Evolutionary conservation across 2,113 vertebrate genomes (phyloP).

Genomic region (Bagarius yarrelli): DNA sequence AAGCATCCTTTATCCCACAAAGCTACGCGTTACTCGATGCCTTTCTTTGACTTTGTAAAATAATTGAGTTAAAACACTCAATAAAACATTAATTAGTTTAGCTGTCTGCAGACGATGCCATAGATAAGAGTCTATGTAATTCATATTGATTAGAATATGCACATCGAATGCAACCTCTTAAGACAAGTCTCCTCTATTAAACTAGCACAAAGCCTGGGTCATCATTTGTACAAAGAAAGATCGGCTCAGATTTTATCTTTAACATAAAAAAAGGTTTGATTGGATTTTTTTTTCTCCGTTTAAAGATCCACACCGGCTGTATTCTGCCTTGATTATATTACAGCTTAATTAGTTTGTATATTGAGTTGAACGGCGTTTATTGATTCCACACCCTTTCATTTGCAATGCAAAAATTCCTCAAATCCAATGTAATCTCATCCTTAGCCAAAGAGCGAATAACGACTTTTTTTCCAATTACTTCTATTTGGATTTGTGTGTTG

Average conservation of each 20-base stretch:
- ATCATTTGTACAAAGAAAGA: conserved; percentile 79
- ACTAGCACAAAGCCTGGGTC: conserved; percentile 78
- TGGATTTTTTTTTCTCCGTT: conserved; percentile 71
- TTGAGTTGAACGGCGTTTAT: conserved; percentile 80
- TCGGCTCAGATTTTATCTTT: conserved; percentile 81
- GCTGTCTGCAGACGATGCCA: conserved; percentile 79
- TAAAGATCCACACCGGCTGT: conserved; percentile 73
- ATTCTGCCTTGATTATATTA: conserved; percentile 81
- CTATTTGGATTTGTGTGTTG: conserved; percentile 17
- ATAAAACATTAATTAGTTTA: conserved; percentile 84
- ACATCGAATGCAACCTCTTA: conserved; percentile 79
- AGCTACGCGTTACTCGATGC: conserved; percentile 74
- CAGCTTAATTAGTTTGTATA: conserved; percentile 83
- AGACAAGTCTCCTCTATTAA: conserved; percentile 82
- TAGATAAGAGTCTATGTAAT: conserved; percentile 83
- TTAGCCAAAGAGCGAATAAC: conserved; percentile 71
- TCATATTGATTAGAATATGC: conserved; percentile 85
- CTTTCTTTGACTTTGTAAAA: conserved; percentile 78
- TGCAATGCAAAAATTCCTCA: conserved; percentile 79
- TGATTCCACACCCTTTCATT: conserved; percentile 78
- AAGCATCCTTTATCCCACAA: conserved; percentile 24
- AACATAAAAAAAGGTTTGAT: conserved; percentile 80
- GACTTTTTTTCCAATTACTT: conserved; percentile 39
- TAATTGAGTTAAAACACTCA: conserved; percentile 83
- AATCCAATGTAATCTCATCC: conserved; percentile 81